Conservation (phyloP, 2,113 vertebrate genomes). For the Gopherus flavomarginatus region DNA sequence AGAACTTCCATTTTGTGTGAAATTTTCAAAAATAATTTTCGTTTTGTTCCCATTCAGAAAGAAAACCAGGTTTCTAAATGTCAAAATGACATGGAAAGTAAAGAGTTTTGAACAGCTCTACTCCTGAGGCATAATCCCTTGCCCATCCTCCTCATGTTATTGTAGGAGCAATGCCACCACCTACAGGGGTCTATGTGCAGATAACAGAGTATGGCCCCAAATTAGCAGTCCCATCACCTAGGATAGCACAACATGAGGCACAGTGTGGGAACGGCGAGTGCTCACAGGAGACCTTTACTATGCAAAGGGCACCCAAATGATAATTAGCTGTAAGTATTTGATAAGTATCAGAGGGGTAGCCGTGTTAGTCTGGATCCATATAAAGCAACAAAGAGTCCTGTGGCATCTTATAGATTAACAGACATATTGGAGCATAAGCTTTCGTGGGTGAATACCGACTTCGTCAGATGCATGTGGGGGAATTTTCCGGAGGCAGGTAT, state of each 20-base stretch:
- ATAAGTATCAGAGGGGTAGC: no score
- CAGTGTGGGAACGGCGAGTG: neutral
- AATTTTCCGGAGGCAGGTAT: no score
- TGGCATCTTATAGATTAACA: no score
- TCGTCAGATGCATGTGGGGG: no score
- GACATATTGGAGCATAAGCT: no score
- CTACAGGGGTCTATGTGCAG: neutral
- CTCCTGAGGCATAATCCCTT: neutral
- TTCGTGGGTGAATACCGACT: no score
- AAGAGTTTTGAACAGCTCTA: neutral
- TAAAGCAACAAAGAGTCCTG: no score
- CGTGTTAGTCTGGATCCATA: no score
- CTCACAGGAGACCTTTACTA: neutral
- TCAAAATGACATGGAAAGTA: neutral
- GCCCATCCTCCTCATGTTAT: neutral
- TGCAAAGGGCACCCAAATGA: neutral
- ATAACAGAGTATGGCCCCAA: neutral
- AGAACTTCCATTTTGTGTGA: neutral
- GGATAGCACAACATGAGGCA: neutral
- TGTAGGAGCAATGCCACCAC: neutral
- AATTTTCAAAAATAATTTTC: neutral
- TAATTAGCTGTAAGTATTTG: neutral
- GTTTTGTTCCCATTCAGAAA: neutral
- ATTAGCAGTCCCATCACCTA: neutral
- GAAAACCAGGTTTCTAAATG: neutral